Percentiles rank a stretch among this genome's conserved stretches.
Conservation (phyloP, 2,888 invertebrate genomes). For the Hyposoter didymator region DNA sequence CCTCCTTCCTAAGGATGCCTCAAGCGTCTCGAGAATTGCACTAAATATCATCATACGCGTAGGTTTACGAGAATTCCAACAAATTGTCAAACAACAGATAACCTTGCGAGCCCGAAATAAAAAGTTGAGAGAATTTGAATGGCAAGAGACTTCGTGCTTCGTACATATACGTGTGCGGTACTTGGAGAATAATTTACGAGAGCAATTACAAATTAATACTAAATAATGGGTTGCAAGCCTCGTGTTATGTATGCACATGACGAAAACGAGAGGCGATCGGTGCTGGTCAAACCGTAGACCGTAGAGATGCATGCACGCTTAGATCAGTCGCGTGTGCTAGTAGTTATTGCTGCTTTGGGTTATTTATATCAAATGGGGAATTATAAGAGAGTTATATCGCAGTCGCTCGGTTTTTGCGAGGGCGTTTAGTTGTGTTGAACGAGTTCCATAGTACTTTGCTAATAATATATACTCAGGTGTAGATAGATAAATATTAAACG, state of each 20-base stretch:
- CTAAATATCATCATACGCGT: conserved; percentile 24
- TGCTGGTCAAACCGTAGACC: conserved; percentile 23
- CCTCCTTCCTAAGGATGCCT: neutral
- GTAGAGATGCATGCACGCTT: neutral
- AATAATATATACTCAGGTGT: conserved; percentile 54
- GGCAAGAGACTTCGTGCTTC: neutral
- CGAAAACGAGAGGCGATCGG: neutral
- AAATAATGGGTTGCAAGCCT: conserved; percentile 31
- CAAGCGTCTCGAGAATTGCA: conserved; percentile 33
- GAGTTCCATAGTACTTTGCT: conserved; percentile 56
- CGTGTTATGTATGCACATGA: conserved; percentile 18
- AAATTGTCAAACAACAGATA: neutral
- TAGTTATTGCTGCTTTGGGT: conserved; percentile 50
- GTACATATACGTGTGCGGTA: neutral
- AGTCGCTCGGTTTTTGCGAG: conserved; percentile 48
- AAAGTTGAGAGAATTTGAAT: neutral
- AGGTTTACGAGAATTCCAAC: conserved; percentile 18
- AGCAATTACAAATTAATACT: conserved; percentile 48
- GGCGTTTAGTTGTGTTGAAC: conserved; percentile 61
- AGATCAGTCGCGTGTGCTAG: neutral
- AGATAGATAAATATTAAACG: conserved; percentile 19
- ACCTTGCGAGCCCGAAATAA: neutral
- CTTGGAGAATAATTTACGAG: conserved; percentile 38
- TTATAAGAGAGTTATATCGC: conserved; percentile 53
- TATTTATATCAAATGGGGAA: conserved; percentile 62